A percentile compares a stretch with the other conserved stretches of the same genome.
These are phyloP conservation scores for Chelonus insularis DNA, from an alignment of 1,140 invertebrate genomes.

Conservation along the genomic window DNA sequence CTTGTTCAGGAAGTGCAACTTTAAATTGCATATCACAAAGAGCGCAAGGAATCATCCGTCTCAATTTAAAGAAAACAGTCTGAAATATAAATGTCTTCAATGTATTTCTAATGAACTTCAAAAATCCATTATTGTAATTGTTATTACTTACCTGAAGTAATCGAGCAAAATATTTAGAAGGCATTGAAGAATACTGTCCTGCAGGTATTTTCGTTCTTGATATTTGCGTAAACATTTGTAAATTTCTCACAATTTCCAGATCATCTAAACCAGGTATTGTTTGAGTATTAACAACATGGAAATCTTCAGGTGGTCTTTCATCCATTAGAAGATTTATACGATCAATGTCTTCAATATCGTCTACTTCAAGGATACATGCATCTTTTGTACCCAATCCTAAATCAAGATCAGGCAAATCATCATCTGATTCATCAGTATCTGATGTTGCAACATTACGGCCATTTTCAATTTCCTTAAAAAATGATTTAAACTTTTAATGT, in stretches of 20 bases:
- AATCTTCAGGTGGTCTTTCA: constrained; percentile 74
- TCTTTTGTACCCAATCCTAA: constrained; percentile 80
- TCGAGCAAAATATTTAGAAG: constrained; percentile 68
- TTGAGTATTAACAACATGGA: constrained; percentile 85
- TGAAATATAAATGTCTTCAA: no score
- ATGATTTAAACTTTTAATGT: no score
- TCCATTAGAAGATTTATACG: constrained; percentile 79
- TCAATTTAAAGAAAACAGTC: constrained; percentile 83
- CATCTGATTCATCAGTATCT: constrained; percentile 73
- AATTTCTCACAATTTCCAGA: constrained; percentile 70
- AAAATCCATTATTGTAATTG: no score
- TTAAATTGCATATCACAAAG: constrained; percentile 78
- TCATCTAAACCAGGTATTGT: constrained; percentile 73
- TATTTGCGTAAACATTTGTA: constrained; percentile 88
- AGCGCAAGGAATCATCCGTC: constrained; percentile 81
- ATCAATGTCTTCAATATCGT: constrained; percentile 85
- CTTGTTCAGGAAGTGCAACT: constrained; percentile 81
- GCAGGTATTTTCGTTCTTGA: constrained; percentile 72
- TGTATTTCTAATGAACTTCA: no score
- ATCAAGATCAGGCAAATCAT: constrained; percentile 76
- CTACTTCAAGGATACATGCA: constrained; percentile 82
- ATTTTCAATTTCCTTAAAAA: constrained; percentile 54
- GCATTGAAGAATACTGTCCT: constrained; percentile 54
- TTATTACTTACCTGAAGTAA: constrained; percentile 62
- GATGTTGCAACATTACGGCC: constrained; percentile 50